These are phyloP conservation scores for Semnornis frantzii DNA, from an alignment of 2,113 vertebrate species.

Conservation along the genomic window DNA sequence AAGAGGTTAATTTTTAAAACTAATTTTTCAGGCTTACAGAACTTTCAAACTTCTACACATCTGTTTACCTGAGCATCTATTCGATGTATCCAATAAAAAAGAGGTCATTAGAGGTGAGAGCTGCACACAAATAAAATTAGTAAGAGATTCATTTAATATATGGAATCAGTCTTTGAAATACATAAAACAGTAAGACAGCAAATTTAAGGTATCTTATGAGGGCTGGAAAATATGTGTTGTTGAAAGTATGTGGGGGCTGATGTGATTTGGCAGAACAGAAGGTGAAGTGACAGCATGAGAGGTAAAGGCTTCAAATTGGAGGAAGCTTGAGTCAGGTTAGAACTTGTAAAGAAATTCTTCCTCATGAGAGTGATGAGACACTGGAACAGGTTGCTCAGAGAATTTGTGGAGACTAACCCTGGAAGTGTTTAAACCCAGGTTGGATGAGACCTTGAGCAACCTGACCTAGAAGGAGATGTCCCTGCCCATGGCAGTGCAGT, in stretches of 20 bases:
- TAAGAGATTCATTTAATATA: background rate
- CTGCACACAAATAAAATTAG: background rate
- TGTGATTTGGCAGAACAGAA: background rate
- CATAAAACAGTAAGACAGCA: background rate
- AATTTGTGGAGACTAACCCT: no score
- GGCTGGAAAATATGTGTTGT: background rate
- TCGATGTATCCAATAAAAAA: background rate
- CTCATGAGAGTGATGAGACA: no score
- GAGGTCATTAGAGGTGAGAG: background rate
- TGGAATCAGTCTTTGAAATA: background rate
- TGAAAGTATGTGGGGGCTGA: accelerated
- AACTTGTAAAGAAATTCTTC: no score
- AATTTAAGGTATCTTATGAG: background rate
- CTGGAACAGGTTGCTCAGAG: no score
- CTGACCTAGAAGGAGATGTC: no score
- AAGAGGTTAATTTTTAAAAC: background rate
- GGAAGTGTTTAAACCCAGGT: no score
- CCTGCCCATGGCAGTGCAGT: no score
- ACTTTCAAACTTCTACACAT: background rate
- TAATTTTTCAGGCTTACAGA: background rate
- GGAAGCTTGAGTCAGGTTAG: no score
- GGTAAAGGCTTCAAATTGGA: no score
- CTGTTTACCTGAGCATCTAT: background rate
- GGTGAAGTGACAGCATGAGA: background rate
- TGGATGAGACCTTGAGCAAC: no score